phyloP scores from a whole-genome alignment of 2,797 vertebrate genomes.

The Neosilurus hyrtlii region DNA sequence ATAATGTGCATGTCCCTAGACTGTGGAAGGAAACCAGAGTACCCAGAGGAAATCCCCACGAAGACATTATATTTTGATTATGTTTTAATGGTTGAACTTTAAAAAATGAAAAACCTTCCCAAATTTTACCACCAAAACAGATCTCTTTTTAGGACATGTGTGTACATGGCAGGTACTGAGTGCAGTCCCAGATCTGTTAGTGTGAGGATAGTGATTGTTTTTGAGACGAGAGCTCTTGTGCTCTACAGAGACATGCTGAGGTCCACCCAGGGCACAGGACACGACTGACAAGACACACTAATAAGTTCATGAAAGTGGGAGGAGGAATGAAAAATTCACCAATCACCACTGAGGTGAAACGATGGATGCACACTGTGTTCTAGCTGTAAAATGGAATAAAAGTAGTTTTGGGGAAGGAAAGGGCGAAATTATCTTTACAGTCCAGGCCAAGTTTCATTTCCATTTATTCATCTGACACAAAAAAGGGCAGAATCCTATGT shows the following conservation, averaged over 20 bases:
- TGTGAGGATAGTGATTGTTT: constrained; percentile 6
- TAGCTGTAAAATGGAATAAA: background rate
- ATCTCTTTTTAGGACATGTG: background rate
- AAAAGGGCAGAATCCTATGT: background rate
- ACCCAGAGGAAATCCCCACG: no score
- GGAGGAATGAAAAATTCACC: background rate
- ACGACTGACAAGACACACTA: background rate
- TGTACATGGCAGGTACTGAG: background rate
- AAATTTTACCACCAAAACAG: background rate
- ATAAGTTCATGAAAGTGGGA: background rate
- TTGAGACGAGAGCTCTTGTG: constrained; percentile 2
- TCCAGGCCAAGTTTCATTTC: background rate
- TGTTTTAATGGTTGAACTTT: background rate
- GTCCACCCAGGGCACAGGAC: background rate
- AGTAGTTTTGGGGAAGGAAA: background rate
- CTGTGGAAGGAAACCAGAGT: no score
- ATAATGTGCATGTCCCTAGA: no score
- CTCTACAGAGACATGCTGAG: background rate
- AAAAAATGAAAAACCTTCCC: background rate
- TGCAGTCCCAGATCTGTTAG: background rate
- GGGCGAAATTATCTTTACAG: background rate
- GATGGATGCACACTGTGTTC: background rate
- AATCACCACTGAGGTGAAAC: background rate
- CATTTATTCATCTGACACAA: background rate
- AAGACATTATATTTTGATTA: no score